Base-by-base conservation (phyloP, 2,797 vertebrate species). In the Sebastes wilsoni region DNA sequence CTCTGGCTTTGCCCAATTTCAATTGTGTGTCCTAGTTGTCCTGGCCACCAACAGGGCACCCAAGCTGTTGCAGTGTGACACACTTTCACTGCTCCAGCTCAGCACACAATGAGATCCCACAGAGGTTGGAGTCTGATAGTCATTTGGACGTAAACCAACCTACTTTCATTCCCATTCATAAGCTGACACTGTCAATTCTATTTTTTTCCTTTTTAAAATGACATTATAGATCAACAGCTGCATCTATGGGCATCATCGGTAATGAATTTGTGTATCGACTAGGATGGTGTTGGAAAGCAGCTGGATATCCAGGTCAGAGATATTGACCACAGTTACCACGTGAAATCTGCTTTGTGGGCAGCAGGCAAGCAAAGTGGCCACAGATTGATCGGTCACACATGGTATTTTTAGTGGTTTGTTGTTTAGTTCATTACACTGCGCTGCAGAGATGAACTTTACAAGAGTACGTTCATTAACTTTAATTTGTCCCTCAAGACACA, bases 261-360 rank as follows among this genome's bases (percentile, higher is more conserved):
- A 92, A 95, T 94, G 93, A 94, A 92, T 91, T 83, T 88, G 83
- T 79, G 81, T 94, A 95, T 95, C 54, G 94, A 96, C 91, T 75
- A 16, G 74, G 77, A 78, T 92, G 86, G 55, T 66, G 86, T 70
- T 88, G 78, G 85, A 91, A 85, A 79, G 73, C 88, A 85, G 89
- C 82, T 89, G 82, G 80, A 83, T 90, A 96, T 96, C 91, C 90
- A 95, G 96, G 96, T 96, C 94, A 94, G 77, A 56, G 84, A 77
- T 90, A 97, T 97, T 95, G 96, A 97, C 94, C 79, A 67, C 73
- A 87, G 85, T 81, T 81, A 89, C 90, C 93, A 93, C 77, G 91
- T 93, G 87, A 93, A 90, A 92, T 88, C 90, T 81, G 82, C 87
- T 90, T 93, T 92, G 91, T 91, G 86, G 93, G 92, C 89, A 92